phyloP scores from a whole-genome alignment of 2,888 invertebrate genomes.

The Cecidostiba fungosa region DNA sequence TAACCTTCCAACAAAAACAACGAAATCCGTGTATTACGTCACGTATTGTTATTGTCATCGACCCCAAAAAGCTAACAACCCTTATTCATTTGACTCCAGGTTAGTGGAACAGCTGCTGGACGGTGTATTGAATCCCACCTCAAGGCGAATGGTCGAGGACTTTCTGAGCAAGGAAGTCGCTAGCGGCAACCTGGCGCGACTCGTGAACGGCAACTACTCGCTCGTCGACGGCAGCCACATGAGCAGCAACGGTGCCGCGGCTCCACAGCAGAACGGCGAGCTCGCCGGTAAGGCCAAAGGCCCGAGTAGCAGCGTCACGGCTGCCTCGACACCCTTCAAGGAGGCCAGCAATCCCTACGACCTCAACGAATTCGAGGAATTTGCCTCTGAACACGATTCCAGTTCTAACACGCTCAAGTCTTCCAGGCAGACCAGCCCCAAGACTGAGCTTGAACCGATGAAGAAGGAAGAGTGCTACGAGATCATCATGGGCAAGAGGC shows the following conservation, averaged over 20 bases:
- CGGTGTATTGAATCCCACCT: conserved; percentile 83
- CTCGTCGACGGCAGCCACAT: conserved; percentile 80
- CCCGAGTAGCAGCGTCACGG: conserved; percentile 64
- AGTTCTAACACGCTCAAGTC: conserved; percentile 73
- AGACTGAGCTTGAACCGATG: conserved; percentile 65
- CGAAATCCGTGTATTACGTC: background rate
- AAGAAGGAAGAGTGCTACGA: conserved; percentile 74
- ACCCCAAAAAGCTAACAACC: background rate
- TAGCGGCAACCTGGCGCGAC: conserved; percentile 85
- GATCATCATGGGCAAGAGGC: conserved; percentile 68
- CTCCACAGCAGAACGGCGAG: conserved; percentile 65
- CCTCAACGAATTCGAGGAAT: conserved; percentile 51
- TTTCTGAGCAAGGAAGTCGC: conserved; percentile 86
- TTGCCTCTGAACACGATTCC: conserved; percentile 51
- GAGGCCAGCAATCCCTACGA: conserved; percentile 69
- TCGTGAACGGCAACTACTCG: conserved; percentile 86
- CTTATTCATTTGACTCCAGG: conserved; percentile 74
- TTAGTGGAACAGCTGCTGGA: conserved; percentile 84
- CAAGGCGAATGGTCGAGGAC: conserved; percentile 84
- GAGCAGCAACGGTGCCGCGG: conserved; percentile 64
- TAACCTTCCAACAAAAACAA: background rate
- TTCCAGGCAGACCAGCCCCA: conserved; percentile 74
- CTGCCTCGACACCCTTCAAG: conserved; percentile 72
- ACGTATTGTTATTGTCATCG: background rate
- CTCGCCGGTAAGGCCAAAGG: conserved; percentile 14